Conservation (phyloP, 1,140 invertebrate species). For the Penaeus chinensis region DNA sequence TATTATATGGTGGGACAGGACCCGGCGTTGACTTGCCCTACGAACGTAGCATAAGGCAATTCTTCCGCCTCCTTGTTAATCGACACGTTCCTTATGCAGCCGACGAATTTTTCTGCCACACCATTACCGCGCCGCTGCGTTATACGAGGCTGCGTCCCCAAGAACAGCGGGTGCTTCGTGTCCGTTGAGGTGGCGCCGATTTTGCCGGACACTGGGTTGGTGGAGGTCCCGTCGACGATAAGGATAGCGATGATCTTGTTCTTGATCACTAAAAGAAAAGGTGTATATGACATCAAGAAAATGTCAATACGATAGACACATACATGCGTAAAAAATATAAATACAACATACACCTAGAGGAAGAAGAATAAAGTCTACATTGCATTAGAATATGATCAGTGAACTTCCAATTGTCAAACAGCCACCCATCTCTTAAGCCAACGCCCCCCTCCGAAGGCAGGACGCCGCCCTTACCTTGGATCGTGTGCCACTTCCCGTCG, state of each 20-base stretch:
- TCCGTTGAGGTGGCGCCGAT: conserved; percentile 77
- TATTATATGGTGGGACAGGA: conserved; percentile 41
- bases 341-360: too few species aligned
- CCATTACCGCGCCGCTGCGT: conserved; percentile 71
- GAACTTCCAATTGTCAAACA: conserved; percentile 51
- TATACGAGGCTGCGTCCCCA: conserved; percentile 84
- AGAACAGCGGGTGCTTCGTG: conserved; percentile 86
- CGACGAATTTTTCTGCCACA: conserved; percentile 79
- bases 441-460: conserved; percentile 76
- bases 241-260: conserved; percentile 85
- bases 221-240: conserved; percentile 81
- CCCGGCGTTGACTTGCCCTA: conserved; percentile 56
- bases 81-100: conserved; percentile 72
- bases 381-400: conserved; percentile 46
- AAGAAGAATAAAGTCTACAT: too few species aligned
- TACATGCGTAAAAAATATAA: too few species aligned
- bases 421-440: conserved; percentile 9
- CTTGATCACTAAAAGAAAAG: conserved; percentile 79
- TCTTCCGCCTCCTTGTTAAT: conserved; percentile 38
- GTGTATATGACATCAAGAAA: background rate
- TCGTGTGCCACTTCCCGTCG: conserved; percentile 93
- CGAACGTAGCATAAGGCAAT: conserved; percentile 51
- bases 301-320: too few species aligned
- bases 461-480: conserved; percentile 76
- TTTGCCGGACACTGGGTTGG: conserved; percentile 76